These are phyloP conservation scores for Dendropsophus ebraccatus DNA, from an alignment of 2,113 vertebrate genomes.

Conservation along the genomic window DNA sequence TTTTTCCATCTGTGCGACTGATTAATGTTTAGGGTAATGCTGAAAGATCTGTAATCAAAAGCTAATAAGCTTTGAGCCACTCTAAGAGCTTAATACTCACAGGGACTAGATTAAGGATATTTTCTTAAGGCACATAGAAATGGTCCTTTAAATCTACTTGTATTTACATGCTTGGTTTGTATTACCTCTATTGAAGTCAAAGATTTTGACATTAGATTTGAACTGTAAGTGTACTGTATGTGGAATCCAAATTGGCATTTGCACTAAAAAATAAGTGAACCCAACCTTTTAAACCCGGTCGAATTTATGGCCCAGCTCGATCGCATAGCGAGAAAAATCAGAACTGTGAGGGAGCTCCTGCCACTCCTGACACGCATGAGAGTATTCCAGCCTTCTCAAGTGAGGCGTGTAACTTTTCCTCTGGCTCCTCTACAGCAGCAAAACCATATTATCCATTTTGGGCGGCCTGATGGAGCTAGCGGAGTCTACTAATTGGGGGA, in stretches of 20 bases:
- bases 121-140: not conserved
- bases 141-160: not conserved
- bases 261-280: too few species aligned
- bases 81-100: constrained; percentile 5
- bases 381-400: too few species aligned
- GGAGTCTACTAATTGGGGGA: too few species aligned
- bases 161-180: not conserved
- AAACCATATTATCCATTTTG: too few species aligned
- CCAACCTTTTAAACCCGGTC: too few species aligned
- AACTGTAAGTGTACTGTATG: not conserved
- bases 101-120: constrained; percentile 10
- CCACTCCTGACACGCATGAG: too few species aligned
- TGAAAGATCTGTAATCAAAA: constrained; percentile 45
- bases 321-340: too few species aligned
- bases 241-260: not conserved
- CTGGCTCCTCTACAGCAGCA: too few species aligned
- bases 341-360: too few species aligned
- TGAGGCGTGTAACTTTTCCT: too few species aligned
- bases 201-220: not conserved
- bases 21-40: constrained; percentile 34
- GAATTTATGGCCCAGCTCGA: too few species aligned
- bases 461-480: too few species aligned
- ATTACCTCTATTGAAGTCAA: not conserved
- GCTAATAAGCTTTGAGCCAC: constrained; percentile 44
- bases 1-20: constrained; percentile 46